Conservation (phyloP, 2,113 vertebrate species). For the Aythya baeri region DNA sequence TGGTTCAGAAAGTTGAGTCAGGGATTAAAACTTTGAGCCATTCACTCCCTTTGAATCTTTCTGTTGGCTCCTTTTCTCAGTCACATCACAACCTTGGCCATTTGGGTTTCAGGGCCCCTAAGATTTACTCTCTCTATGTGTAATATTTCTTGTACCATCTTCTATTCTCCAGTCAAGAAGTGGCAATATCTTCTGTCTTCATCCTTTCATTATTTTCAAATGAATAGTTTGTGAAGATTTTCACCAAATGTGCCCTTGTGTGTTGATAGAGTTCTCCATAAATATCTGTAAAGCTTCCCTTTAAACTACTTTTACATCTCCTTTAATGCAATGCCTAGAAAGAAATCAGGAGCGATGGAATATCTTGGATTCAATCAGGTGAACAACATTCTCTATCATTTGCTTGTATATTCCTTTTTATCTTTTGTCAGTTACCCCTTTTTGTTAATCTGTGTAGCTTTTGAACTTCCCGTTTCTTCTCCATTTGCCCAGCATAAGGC, state of each 20-base stretch:
- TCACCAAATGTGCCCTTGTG: not conserved
- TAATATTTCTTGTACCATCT: not conserved
- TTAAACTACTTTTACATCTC: not conserved
- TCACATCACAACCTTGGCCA: rapidly evolving
- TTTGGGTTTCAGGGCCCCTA: not conserved
- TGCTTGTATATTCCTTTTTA: not conserved
- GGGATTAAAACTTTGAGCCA: not conserved
- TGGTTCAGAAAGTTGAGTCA: not conserved
- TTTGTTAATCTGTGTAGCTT: not conserved
- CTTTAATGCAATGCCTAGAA: not conserved
- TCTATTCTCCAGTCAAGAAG: not conserved
- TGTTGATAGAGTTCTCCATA: not conserved
- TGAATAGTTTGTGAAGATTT: not conserved
- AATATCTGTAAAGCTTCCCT: not conserved
- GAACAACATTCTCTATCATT: not conserved
- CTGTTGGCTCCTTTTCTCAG: not conserved
- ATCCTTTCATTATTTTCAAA: not conserved
- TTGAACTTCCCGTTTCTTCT: not conserved
- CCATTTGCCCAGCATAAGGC: not conserved
- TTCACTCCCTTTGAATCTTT: not conserved
- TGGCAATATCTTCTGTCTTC: not conserved
- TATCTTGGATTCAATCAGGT: not conserved
- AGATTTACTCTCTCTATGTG: not conserved
- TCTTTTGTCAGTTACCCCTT: not conserved
- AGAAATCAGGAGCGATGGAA: not conserved